A percentile compares a stretch with the other conserved stretches of the same genome.
These are phyloP conservation scores for Sipha maydis DNA, from an alignment of 2,888 invertebrate species.

Conservation along the genomic window DNA sequence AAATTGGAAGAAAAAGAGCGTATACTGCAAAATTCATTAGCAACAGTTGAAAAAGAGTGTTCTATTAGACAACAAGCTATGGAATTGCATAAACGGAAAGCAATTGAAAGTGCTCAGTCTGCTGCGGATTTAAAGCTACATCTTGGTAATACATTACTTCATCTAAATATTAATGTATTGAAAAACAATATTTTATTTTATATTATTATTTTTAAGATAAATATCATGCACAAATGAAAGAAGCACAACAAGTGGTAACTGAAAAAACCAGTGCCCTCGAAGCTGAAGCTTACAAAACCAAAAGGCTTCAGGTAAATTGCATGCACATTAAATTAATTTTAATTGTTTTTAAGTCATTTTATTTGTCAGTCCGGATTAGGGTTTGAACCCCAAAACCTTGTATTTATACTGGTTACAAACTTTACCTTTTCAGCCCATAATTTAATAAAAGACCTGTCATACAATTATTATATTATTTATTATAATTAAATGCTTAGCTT, in stretches of 20 bases:
- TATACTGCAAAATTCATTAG: constrained; percentile 88
- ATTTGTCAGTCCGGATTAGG: background rate
- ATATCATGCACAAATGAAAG: constrained; percentile 97
- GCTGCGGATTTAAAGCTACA: constrained; percentile 96
- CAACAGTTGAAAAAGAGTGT: constrained; percentile 93
- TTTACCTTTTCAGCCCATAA: too few species aligned
- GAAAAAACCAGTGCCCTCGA: constrained; percentile 96
- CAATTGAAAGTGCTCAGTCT: constrained; percentile 96
- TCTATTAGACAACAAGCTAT: constrained; percentile 92
- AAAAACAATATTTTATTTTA: constrained; percentile 18
- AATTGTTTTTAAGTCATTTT: background rate
- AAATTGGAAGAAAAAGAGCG: constrained; percentile 96
- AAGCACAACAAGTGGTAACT: constrained; percentile 94
- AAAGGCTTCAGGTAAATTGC: constrained; percentile 80
- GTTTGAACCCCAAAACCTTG: too few species aligned
- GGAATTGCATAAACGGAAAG: constrained; percentile 98
- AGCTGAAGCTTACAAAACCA: constrained; percentile 96
- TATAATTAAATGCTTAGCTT: too few species aligned
- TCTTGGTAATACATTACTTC: constrained; percentile 73
- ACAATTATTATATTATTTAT: too few species aligned
- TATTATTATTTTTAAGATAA: constrained; percentile 76
- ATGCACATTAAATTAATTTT: background rate
- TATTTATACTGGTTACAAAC: too few species aligned
- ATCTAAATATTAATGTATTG: background rate
- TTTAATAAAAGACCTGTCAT: too few species aligned